Evolutionary conservation across 1,140 invertebrate species (phyloP).

Genomic region (Nasonia longicornis): DNA sequence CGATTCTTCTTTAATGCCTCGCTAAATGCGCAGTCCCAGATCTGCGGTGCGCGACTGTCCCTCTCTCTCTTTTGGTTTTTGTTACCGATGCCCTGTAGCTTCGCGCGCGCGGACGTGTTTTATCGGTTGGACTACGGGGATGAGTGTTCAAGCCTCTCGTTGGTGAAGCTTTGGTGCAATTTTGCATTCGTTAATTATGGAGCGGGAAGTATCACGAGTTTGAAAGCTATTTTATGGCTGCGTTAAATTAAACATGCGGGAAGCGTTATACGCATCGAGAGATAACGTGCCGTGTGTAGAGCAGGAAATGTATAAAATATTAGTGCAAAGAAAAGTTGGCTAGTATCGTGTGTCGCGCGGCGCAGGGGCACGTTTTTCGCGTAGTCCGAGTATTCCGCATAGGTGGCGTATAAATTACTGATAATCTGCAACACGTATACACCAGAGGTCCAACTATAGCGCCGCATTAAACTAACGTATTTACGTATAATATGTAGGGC

Average conservation of each 20-base stretch:
- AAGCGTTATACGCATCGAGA: neutral
- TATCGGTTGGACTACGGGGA: no score
- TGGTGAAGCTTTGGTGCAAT: no score
- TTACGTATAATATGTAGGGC: neutral
- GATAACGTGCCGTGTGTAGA: no score
- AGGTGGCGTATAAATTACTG: constrained; percentile 28
- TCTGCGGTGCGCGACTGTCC: neutral
- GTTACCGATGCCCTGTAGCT: neutral
- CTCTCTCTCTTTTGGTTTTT: neutral
- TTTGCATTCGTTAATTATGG: no score
- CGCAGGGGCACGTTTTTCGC: neutral
- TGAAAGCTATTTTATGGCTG: neutral
- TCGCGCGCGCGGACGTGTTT: no score
- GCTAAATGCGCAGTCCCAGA: constrained; percentile 7
- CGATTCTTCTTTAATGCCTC: constrained; percentile 31
- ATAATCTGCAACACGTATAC: constrained; percentile 17
- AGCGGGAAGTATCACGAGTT: neutral
- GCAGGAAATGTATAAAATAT: no score
- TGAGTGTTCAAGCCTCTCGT: no score
- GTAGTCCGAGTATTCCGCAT: constrained; percentile 34
- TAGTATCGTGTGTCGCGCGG: no score
- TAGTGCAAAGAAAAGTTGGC: no score
- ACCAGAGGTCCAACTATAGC: constrained; percentile 8
- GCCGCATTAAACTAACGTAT: neutral
- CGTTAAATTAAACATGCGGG: neutral